These are phyloP conservation scores for Okapia johnstoni DNA, from an alignment of 2,113 vertebrate genomes.

Conservation along the genomic window DNA sequence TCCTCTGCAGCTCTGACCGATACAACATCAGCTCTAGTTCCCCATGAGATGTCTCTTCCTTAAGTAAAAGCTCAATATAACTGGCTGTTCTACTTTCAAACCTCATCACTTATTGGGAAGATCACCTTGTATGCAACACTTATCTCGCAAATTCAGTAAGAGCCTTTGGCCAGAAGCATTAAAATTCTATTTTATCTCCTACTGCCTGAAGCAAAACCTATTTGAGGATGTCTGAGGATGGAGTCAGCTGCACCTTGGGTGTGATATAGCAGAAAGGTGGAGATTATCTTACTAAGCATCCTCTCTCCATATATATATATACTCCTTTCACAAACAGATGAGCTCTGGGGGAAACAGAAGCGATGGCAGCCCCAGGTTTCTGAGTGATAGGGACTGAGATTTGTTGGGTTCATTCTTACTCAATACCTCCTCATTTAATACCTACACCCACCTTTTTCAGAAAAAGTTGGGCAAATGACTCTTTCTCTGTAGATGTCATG, in stretches of 20 bases:
- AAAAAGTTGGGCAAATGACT: background rate
- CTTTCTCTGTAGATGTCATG: background rate
- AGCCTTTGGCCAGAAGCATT: background rate
- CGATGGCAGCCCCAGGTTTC: background rate
- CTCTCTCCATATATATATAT: background rate
- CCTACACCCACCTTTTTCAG: background rate
- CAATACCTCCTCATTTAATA: background rate
- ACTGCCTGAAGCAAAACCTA: background rate
- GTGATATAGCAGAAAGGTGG: fast-evolving
- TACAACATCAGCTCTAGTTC: too few species aligned
- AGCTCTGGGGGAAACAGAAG: background rate
- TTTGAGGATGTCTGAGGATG: background rate
- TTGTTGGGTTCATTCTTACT: background rate
- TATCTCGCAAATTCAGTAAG: background rate
- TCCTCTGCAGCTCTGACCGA: background rate
- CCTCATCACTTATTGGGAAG: background rate
- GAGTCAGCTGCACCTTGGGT: background rate
- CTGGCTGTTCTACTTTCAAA: background rate
- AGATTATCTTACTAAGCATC: background rate
- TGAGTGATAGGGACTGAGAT: background rate
- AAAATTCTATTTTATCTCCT: background rate
- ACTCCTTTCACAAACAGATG: background rate
- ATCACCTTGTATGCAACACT: background rate
- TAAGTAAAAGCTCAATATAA: background rate
- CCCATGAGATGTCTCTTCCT: background rate